Conservation (phyloP, 2,888 invertebrate genomes). For the Conus canariensis region DNA sequence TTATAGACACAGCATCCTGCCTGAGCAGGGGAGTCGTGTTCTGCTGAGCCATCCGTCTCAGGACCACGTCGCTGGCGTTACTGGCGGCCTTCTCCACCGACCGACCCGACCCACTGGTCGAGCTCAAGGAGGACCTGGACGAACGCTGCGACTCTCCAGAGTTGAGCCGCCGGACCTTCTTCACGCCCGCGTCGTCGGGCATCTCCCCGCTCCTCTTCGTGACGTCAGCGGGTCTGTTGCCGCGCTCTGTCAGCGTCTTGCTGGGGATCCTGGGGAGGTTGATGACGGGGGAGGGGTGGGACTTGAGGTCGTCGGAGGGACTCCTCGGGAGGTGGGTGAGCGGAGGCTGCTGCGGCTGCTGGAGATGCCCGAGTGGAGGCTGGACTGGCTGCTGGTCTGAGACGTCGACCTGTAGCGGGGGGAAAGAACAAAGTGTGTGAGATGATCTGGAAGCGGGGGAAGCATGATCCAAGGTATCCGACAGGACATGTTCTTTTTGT, state of each 20-base stretch:
- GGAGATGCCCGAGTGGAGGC: neutral
- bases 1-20: neutral
- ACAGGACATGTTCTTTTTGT: too few relatives aligned
- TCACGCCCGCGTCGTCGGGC: neutral
- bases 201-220: neutral
- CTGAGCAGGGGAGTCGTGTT: neutral
- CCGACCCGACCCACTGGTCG: neutral
- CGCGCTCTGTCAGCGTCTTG: conserved; percentile 21
- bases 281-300: neutral
- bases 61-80: neutral
- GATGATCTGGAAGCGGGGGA: neutral
- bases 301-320: neutral
- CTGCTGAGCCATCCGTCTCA: neutral
- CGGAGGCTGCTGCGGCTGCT: conserved; percentile 30
- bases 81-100: neutral
- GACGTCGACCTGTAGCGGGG: conserved; percentile 24
- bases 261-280: conserved; percentile 42
- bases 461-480: too few relatives aligned
- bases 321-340: neutral
- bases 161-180: conserved; percentile 25
- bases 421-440: neutral
- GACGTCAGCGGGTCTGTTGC: conserved; percentile 4
- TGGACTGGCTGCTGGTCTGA: conserved; percentile 32
- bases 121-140: conserved; percentile 36
- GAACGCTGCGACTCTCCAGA: neutral